Evolutionary conservation across 2,888 invertebrate genomes (phyloP), one percentile per base, ranked within the genome.

Genomic region (Tholera decimalis): DNA sequence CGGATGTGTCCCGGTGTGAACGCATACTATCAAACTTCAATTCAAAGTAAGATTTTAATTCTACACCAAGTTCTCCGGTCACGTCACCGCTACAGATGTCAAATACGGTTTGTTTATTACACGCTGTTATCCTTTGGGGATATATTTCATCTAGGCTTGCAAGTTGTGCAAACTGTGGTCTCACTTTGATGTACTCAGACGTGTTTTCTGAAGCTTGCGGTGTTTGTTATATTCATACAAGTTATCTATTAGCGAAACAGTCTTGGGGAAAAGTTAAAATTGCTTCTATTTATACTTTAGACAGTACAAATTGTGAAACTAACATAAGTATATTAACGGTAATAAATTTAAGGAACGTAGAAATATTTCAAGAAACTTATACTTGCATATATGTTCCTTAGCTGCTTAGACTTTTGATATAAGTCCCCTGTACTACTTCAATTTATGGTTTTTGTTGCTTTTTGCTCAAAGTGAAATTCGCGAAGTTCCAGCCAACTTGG

Each of bases 1-100:
- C 63, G 73, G 82, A 84, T 83, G 83, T 73, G 46, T 43, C 39
- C 35, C 68, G 77, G 87, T 83, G 58, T 74, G 83, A 80, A 66
- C 56, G 46, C 57, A 66, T 30, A 65, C 55, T 18, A 26, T 56
- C 30, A 33, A 58, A 18, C 44, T 73, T 75, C 75, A 57, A 77
- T 77, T 56, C 20, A 65, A 62, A 20, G 47, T 58, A 50, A 41
- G 24, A 44, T 73, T 78, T 67, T 76, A 64, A 65, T 63, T 67
- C 61, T n/a, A 20, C 37, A 47, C 8, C 39, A 62, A 65, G 47
- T 57, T 66, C 65, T 53, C 59, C 53, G 24, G 53, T 68, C 62
- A 61, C 62, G 77, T 68, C 50, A 41, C 47, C 11, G 37, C 49
- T 58, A 46, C 55, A 75, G 44, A 75, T 58, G 58, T 78, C 60